Conservation (phyloP, 2,888 invertebrate genomes). For the Agelastica alni region DNA sequence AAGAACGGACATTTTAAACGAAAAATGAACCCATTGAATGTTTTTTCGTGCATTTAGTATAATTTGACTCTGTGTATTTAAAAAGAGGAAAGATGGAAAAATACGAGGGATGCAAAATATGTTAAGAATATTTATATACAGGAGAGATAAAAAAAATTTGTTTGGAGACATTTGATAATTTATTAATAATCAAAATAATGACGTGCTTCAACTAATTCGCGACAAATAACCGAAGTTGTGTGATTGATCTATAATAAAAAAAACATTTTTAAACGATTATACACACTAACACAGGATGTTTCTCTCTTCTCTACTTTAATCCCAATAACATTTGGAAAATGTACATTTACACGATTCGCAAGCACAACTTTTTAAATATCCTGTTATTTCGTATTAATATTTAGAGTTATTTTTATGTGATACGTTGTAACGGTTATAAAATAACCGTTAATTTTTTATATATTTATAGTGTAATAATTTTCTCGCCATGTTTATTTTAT, state of each 20-base stretch:
- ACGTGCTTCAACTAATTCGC: slow-evolving; percentile 22
- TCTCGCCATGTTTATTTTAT: too few relatives aligned
- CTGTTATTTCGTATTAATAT: too few relatives aligned
- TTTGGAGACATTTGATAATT: slow-evolving; percentile 9
- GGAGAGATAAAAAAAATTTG: background rate
- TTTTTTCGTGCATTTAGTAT: too few relatives aligned
- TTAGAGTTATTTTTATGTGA: too few relatives aligned
- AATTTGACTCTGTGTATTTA: too few relatives aligned
- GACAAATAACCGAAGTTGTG: slow-evolving; percentile 32
- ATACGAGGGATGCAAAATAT: background rate
- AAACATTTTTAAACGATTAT: slow-evolving; percentile 29
- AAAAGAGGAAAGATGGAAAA: background rate
- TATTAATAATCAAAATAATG: slow-evolving; percentile 17
- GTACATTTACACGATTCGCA: too few relatives aligned
- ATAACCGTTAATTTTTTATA: background rate
- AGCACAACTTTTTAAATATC: too few relatives aligned
- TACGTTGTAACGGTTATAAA: too few relatives aligned
- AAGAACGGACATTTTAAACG: too few relatives aligned
- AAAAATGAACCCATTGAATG: too few relatives aligned
- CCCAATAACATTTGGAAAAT: slow-evolving; percentile 15
- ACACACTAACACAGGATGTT: slow-evolving; percentile 25
- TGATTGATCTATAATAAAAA: slow-evolving; percentile 39
- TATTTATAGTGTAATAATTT: too few relatives aligned
- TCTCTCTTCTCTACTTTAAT: slow-evolving; percentile 34
- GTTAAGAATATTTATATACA: background rate